Evolutionary conservation across 1,140 invertebrate species (phyloP).

Genomic region (Drosophila bipectinata): DNA sequence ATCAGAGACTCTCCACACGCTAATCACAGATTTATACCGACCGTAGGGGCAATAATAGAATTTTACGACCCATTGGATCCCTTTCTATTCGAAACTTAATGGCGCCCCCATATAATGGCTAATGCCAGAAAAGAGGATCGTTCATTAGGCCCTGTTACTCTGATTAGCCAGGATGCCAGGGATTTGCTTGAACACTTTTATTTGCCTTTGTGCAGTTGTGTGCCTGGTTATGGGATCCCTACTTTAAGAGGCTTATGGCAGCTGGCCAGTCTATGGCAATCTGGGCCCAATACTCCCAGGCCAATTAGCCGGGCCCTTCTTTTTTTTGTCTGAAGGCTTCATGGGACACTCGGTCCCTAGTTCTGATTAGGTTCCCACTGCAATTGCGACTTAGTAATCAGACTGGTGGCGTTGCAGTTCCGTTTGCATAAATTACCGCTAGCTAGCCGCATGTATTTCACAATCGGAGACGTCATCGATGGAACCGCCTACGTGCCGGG

Average conservation of each 20-base stretch:
- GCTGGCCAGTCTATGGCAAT: background rate
- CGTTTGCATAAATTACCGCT: slow-evolving; percentile 54
- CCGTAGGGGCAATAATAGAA: slow-evolving; percentile 1
- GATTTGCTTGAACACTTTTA: background rate
- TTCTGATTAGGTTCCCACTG: background rate
- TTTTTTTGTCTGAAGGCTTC: background rate
- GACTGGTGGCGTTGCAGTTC: slow-evolving; percentile 34
- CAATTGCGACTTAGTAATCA: background rate
- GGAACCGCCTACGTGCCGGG: slow-evolving; percentile 25
- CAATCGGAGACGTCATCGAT: slow-evolving; percentile 51
- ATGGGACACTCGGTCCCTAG: background rate
- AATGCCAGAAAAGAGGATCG: slow-evolving; percentile 9
- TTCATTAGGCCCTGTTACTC: slow-evolving; percentile 23
- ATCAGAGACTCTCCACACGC: slow-evolving; percentile 3
- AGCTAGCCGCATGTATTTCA: slow-evolving; percentile 41
- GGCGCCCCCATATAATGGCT: slow-evolving; percentile 21
- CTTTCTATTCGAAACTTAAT: slow-evolving; percentile 11
- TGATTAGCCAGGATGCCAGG: slow-evolving; percentile 27
- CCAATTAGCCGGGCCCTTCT: slow-evolving; percentile 15
- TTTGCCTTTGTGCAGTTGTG: background rate
- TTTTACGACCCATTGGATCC: slow-evolving; percentile 11
- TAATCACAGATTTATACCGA: slow-evolving; percentile 16
- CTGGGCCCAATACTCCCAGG: slow-evolving; percentile 1
- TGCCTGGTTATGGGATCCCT: background rate
- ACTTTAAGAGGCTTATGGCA: slow-evolving; percentile 8